phyloP scores from a whole-genome alignment of 2,797 vertebrate genomes.

The Iguana delicatissima region DNA sequence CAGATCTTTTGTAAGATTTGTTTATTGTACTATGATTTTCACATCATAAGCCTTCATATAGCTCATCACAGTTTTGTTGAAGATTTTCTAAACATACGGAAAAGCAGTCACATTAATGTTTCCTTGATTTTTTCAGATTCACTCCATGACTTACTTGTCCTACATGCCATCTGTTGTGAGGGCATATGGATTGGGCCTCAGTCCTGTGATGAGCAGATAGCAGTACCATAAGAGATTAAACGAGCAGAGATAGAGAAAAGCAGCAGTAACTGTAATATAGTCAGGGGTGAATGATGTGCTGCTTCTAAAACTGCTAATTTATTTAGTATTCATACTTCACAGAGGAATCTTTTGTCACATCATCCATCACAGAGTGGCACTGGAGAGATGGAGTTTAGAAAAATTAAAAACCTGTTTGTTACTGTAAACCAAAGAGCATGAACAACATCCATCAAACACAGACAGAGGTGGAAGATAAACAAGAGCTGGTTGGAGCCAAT shows the following conservation, averaged over 20 bases:
- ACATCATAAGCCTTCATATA: neutral
- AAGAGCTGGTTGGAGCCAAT: conserved; percentile 52
- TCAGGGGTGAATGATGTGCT: conserved; percentile 48
- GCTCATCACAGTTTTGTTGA: neutral
- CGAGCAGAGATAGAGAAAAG: conserved; percentile 27
- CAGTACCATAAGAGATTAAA: conserved; percentile 35
- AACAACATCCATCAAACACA: conserved; percentile 70
- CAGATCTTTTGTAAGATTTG: neutral
- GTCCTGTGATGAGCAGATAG: neutral
- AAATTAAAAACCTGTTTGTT: conserved; percentile 72
- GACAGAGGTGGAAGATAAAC: conserved; percentile 60
- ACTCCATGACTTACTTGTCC: conserved; percentile 4
- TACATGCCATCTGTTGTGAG: neutral
- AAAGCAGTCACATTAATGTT: conserved; percentile 7
- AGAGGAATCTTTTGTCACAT: conserved; percentile 60
- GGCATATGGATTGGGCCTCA: neutral
- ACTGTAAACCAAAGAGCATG: conserved; percentile 67
- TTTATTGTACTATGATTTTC: neutral
- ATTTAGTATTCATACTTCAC: conserved; percentile 65
- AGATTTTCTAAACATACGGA: conserved; percentile 15
- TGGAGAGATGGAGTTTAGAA: conserved; percentile 48
- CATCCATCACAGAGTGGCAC: conserved; percentile 60
- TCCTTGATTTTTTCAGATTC: conserved; percentile 7
- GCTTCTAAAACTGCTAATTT: conserved; percentile 48
- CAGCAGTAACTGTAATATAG: conserved; percentile 13